Evolutionary conservation across 2,113 vertebrate species (phyloP), one percentile per base, ranked within the genome.

Genomic region (Nibea albiflora): DNA sequence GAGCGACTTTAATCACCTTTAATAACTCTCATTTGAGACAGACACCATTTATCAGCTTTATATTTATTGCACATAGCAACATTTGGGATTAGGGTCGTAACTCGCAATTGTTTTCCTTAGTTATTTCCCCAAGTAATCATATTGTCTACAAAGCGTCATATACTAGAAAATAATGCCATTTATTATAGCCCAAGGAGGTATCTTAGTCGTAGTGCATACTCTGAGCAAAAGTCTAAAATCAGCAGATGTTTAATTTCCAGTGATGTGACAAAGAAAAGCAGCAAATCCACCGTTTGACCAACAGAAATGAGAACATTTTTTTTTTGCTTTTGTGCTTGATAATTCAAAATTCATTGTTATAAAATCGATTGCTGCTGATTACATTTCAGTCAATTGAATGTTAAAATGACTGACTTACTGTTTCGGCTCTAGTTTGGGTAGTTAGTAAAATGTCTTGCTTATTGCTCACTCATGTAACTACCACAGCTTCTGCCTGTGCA

Each of bases 41-140:
- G 39, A 49, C 67, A 74, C 9, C 28, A 57, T 79, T 84, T 58
- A 50, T 20, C 16, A 44, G 24, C 6, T 22, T 20, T 24, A 16
- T 16, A 17, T 42, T 66, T 58, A 67, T 35, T 56, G 7, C 31
- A 78, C 10, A 31, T 58, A 49, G 39, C 19, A 50, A 2, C 19
- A 46, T 26, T 20, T 17, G 16, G 22, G 52, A 16, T 56, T 47
- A 11, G 1, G 4, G 35, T 8, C 47, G 24, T 53, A 69, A 60
- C 4, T 26, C 39, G 26, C 15, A 44, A 44, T 35, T 4, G 57
- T 56, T 19, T 47, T 54, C 35, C 22, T 42, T 46, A 17, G 14
- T 46, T 22, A 54, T 54, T 54, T 54, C 53, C 54, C 54, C 20
- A 64, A 64, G 62, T 14, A 20, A 26, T 65, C 4, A 46, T 57